Conservation (phyloP, 2,888 invertebrate genomes). For the Leuctra nigra region DNA sequence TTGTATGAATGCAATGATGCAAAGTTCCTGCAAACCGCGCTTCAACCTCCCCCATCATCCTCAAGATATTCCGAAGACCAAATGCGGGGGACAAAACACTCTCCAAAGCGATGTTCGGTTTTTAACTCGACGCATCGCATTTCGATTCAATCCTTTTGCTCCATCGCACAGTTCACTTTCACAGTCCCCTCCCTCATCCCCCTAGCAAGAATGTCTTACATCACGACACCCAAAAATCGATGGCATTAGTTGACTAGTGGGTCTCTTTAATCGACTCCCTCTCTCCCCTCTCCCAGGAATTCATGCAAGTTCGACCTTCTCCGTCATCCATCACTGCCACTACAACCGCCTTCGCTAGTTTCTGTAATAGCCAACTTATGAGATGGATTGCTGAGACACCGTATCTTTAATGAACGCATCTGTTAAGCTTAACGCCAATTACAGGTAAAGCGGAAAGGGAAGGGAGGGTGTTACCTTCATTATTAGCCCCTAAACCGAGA, state of each 20-base stretch:
- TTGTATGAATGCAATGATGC: too few relatives aligned
- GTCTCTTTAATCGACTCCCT: constrained; percentile 14
- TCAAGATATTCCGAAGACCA: too few relatives aligned
- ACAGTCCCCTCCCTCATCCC: too few relatives aligned
- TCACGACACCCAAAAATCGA: background rate
- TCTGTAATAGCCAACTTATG: background rate
- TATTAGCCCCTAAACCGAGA: too few relatives aligned
- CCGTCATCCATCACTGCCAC: constrained; percentile 14
- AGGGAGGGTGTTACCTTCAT: too few relatives aligned
- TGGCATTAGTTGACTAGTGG: background rate
- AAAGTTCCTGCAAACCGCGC: too few relatives aligned
- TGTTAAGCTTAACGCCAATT: background rate
- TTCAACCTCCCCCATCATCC: too few relatives aligned
- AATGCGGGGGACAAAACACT: too few relatives aligned
- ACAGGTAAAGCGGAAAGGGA: background rate
- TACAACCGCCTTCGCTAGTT: background rate
- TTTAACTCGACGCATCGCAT: too few relatives aligned
- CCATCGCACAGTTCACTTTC: too few relatives aligned
- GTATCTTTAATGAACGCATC: constrained; percentile 12
- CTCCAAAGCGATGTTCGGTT: too few relatives aligned
- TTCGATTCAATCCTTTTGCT: too few relatives aligned
- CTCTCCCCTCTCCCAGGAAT: background rate
- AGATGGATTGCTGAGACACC: background rate
- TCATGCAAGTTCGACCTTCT: background rate
- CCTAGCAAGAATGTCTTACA: background rate